A percentile compares a stretch with the other conserved stretches of the same genome.
phyloP scores from a whole-genome alignment of 2,888 invertebrate species.

The Hesperia comma region DNA sequence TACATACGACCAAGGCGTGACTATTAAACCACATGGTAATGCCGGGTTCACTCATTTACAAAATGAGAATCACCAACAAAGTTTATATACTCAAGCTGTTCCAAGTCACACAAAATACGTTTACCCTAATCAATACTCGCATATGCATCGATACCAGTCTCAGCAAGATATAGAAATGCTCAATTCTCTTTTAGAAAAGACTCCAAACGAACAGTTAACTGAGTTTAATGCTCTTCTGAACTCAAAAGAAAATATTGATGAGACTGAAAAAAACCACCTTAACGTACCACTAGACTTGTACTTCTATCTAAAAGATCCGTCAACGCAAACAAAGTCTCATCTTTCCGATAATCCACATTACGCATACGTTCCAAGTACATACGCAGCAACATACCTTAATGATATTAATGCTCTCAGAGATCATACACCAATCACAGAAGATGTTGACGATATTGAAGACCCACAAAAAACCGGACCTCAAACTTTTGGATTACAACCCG shows the following conservation, averaged over 20 bases:
- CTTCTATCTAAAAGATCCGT: conserved; percentile 65
- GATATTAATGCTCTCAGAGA: conserved; percentile 54
- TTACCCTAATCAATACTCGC: conserved; percentile 65
- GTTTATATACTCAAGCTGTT: conserved; percentile 60
- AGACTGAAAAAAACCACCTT: conserved; percentile 47
- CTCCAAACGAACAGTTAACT: conserved; percentile 75
- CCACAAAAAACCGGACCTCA: conserved; percentile 53
- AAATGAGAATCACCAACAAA: conserved; percentile 42
- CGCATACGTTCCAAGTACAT: conserved; percentile 53
- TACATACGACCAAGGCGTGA: conserved; percentile 68
- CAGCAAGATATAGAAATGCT: conserved; percentile 71
- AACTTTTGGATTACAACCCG: conserved; percentile 47
- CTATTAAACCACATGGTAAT: conserved; percentile 72
- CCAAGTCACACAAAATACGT: conserved; percentile 61
- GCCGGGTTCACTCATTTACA: conserved; percentile 54
- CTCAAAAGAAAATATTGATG: conserved; percentile 48
- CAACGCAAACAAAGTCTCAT: conserved; percentile 46
- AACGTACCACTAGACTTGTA: conserved; percentile 68
- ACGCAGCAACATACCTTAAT: conserved; percentile 55
- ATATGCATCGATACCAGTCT: conserved; percentile 65
- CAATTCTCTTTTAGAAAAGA: conserved; percentile 74
- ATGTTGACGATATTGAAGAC: conserved; percentile 71
- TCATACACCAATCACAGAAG: conserved; percentile 75
- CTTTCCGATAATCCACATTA: conserved; percentile 55
- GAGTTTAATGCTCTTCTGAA: conserved; percentile 76